Base-by-base conservation (phyloP, 2,888 invertebrate species). In the Cremastobaeus sp. region DNA sequence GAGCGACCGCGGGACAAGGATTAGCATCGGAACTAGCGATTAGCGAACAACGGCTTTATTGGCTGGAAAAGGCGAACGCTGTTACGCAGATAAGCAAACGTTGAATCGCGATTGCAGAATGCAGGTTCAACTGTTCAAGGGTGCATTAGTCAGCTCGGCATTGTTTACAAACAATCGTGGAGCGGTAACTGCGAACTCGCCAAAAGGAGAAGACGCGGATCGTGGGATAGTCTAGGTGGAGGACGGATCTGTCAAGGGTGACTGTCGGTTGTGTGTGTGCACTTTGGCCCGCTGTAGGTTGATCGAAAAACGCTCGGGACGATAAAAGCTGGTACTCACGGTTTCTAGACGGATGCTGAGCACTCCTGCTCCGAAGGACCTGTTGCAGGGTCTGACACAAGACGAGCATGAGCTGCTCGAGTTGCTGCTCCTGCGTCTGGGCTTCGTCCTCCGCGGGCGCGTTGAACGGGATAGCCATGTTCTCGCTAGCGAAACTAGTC, bases 401-500 rank as follows among this genome's bases (percentile, higher is more conserved):
- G 59, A 86, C 86, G 62, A 86, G 82, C 84, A 87, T 85, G 59
- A 87, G 82, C 57, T 86, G 86, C 62, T 86, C 86, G 70, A 86
- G 82, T 76, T 85, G 84, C 65, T 85, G 85, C 35, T 81, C 79
- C 76, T 83, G 83, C 54, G 77, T 75, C 52, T 85, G 86, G 32
- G 81, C 79, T 59, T 86, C 86, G 78, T 84, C 84, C 59, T 86
- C 85, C 74, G 85, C 81, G 39, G 87, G 87, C 64, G 83, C 50
- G 28, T 81, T 80, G 72, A 85, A 87, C 6, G 87, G 87, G 60
- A 86, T 84, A n/a, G 87, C 87, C 87, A 87, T 87, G n/a, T 66
- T 76, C 8, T 52, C 54, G 55, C 8, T 5, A 25, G 8, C 25
- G 25, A 25, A 25, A 5, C 8, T 25, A 8, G 57, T 57, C 57